Evolutionary conservation across 2,113 vertebrate species (phyloP), one percentile per base, ranked within the genome.

Genomic region (Ursus arctos): DNA sequence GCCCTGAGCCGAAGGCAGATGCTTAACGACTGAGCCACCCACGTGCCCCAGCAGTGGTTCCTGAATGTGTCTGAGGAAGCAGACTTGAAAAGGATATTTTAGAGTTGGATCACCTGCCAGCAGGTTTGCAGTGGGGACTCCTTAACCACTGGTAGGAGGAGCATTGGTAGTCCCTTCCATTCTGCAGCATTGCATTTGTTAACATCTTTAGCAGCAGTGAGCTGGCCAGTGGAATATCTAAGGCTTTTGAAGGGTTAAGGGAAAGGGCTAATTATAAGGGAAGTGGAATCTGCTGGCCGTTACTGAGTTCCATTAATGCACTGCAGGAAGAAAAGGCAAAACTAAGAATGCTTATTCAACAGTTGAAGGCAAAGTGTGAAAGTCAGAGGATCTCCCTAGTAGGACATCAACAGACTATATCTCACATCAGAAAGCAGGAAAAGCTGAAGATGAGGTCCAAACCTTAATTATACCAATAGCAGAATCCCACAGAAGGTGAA

Each of bases 111-210:
- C 3, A 4, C 16, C 7, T 13, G 28, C 40, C 13, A 16, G 12
- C 19, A 28, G 10, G 55, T 53, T 65, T 8, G 43, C 55, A 77
- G 6, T n/a, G 3, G 74, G 65, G 21, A 24, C 5, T 26, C 12
- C 36, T 47, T 55, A 47, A 7, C 74, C n/a, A 0, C 31, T 83
- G 40, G n/a, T 12, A 1, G 43, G 51, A 88, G 8, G 28, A 53
- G 4, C 1, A 1, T 5, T 19, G 21, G 13, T 18, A 12, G 15
- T 9, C 26, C 82, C 53, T 47, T 33, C 22, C 9, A 4, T 2
- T 7, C 10, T 15, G 5, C 19, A 18, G 49, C 24, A 4, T 16
- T 36, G 18, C 13, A 49, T 13, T 57, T 33, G 33, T 26, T 43
- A 85, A 59, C 40, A 36, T 47, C 63, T 76, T 63, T 33, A 31